A percentile compares a stretch with the other conserved stretches of the same genome.
phyloP scores from a whole-genome alignment of 2,888 invertebrate species.

The Drosophila infuscata region DNA sequence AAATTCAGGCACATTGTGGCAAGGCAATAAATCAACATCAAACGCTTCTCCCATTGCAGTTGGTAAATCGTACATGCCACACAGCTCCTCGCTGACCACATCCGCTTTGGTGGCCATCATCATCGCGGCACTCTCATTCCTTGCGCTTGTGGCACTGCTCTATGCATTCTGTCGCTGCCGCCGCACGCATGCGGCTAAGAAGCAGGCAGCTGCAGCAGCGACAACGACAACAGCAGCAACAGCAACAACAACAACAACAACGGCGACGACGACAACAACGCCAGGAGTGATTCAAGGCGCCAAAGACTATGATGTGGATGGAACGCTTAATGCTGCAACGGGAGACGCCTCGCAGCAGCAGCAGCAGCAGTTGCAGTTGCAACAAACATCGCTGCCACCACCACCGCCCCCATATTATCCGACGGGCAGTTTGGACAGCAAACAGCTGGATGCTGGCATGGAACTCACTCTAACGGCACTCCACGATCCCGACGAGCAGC shows the following conservation, averaged over 20 bases:
- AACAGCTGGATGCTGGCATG: conserved; percentile 77
- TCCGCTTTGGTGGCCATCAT: conserved; percentile 80
- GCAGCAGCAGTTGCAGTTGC: conserved; percentile 26
- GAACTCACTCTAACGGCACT: conserved; percentile 79
- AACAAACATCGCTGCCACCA: conserved; percentile 39
- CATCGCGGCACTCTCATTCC: conserved; percentile 74
- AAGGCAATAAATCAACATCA: conserved; percentile 21
- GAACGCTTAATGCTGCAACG: conserved; percentile 49
- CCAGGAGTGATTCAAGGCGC: conserved; percentile 24
- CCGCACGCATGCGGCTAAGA: conserved; percentile 73
- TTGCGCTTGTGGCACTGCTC: conserved; percentile 68
- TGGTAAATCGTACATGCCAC: conserved; percentile 80
- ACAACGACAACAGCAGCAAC: conserved; percentile 40
- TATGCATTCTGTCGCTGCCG: conserved; percentile 80
- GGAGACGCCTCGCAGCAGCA: conserved; percentile 38
- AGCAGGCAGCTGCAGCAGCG: conserved; percentile 57
- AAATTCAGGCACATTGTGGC: background rate
- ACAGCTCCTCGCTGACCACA: conserved; percentile 75
- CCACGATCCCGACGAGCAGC: conserved; percentile 79
- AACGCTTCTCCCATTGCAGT: conserved; percentile 58
- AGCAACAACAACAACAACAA: conserved; percentile 17
- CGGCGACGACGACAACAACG: conserved; percentile 25
- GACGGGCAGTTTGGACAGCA: conserved; percentile 78
- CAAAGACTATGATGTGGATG: conserved; percentile 81
- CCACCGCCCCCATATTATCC: conserved; percentile 82